Evolutionary conservation across 2,888 invertebrate genomes (phyloP), one percentile per base, ranked within the genome.

Genomic region (Teleiodes luculella): DNA sequence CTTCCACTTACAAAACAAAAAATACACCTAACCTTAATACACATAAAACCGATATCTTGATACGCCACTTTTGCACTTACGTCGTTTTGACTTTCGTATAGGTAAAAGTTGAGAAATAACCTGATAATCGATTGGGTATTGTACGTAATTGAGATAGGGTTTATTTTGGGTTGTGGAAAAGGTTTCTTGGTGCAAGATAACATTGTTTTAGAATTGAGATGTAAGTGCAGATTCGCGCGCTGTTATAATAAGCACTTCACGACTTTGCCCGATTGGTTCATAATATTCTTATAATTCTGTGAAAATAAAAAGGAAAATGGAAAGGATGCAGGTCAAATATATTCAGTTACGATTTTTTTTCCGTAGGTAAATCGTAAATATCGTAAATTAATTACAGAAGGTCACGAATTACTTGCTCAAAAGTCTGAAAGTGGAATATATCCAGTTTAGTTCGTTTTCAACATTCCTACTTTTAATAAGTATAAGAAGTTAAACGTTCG

Each of bases 171-270:
- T 47, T 66, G 61, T 35, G 35, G 48, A 55, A 60, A 54, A 53
- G 52, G 61, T 66, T 64, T 59, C 62, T 59, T 67, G 69, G 70
- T 62, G 66, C 60, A 60, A 66, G 82, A 83, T 83, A 78, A 73
- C 74, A 84, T 82, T 86, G 85, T 84, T 74, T 80, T 69, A 67
- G 72, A 78, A 85, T 86, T 82, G 79, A 85, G 85, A 84, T 84
- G 82, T 81, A 79, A 72, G 70, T 58, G 63, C 60, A 72, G 77
- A 78, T 79, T 77, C 67, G 41, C 60, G 54, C 56, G 68, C 65
- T 50, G 61, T 72, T 68, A 63, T 76, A 78, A 78, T 80, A 78
- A 79, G 76, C 74, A 67, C 77, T 80, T 72, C 76, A 74, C 74
- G 76, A 76, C 68, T 69, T 57, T 51, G 59, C 39, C 59, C 52